These are phyloP conservation scores for Acanthiza pusilla DNA, from an alignment of 2,797 vertebrate genomes.

Conservation along the genomic window DNA sequence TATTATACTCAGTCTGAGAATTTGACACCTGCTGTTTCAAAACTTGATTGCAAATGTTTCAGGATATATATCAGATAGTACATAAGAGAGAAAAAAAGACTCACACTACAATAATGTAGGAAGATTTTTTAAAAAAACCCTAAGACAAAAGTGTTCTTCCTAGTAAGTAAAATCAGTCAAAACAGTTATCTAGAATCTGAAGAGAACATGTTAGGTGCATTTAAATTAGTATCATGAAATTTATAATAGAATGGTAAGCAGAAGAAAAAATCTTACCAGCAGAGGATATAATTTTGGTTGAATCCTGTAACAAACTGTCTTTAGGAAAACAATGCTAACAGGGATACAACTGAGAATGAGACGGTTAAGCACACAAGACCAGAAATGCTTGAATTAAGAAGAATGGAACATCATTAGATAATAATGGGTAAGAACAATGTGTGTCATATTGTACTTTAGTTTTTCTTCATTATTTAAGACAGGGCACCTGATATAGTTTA, in stretches of 20 bases:
- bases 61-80: conserved; percentile 18
- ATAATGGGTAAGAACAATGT: conserved; percentile 13
- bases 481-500: background rate
- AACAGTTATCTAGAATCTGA: background rate
- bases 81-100: background rate
- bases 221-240: background rate
- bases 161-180: background rate
- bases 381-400: background rate
- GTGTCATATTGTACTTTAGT: background rate
- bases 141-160: background rate
- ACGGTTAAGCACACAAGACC: background rate
- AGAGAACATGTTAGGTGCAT: background rate
- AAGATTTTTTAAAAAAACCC: background rate
- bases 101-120: background rate
- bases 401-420: background rate
- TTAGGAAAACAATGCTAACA: background rate
- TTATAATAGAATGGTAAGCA: background rate
- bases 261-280: background rate
- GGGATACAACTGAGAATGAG: background rate
- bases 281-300: background rate
- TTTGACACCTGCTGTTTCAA: conserved; percentile 55
- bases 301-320: background rate
- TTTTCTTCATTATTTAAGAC: conserved; percentile 11
- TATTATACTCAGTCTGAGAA: conserved; percentile 48
- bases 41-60: conserved; percentile 52